phyloP scores from a whole-genome alignment of 2,797 vertebrate genomes.

The Fratercula arctica region DNA sequence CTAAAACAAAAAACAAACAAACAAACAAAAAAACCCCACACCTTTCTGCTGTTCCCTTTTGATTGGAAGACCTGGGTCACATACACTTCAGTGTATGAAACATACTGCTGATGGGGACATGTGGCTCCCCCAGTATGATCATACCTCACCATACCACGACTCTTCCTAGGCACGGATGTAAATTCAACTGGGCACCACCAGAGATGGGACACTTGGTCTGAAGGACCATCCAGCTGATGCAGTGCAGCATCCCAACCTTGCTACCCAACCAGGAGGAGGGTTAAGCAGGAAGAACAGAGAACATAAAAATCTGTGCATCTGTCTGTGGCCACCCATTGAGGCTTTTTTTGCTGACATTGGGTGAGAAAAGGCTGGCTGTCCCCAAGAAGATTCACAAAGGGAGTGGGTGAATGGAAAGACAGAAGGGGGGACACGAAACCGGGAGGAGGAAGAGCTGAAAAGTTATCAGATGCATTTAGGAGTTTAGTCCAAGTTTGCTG shows the following conservation, averaged over 20 bases:
- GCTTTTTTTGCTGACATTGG: background rate
- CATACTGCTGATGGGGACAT: background rate
- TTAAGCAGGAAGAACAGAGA: background rate
- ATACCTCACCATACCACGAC: background rate
- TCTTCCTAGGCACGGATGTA: background rate
- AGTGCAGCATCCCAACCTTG: too few relatives aligned
- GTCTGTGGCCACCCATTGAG: background rate
- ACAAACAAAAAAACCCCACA: too few relatives aligned
- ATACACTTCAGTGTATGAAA: too few relatives aligned
- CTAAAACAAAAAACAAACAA: too few relatives aligned
- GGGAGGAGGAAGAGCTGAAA: background rate
- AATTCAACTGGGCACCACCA: background rate
- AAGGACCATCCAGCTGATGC: background rate
- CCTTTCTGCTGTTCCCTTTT: background rate
- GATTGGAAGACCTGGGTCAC: background rate
- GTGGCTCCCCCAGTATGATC: background rate
- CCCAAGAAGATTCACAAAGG: background rate
- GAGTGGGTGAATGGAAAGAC: background rate
- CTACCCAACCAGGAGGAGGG: accelerated
- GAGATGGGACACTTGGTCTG: too few relatives aligned
- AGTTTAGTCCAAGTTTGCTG: background rate
- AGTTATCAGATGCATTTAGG: too few relatives aligned
- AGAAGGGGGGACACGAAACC: too few relatives aligned
- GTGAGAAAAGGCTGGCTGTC: background rate
- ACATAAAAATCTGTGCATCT: background rate